Evolutionary conservation across 1,140 invertebrate species (phyloP).

Genomic region (Camponotus pennsylvanicus): DNA sequence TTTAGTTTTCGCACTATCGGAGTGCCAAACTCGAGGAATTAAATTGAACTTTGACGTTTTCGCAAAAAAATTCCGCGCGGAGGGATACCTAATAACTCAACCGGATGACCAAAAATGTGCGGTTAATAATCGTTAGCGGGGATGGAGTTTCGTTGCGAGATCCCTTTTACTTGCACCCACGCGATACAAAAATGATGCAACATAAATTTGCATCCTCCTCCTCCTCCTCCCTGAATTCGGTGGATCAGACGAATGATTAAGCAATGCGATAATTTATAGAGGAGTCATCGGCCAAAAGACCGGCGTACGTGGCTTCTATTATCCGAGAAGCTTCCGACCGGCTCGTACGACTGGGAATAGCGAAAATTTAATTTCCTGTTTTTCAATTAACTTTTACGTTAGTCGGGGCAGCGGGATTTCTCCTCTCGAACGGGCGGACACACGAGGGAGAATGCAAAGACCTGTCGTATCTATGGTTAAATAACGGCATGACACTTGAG

Average conservation of each 20-base stretch:
- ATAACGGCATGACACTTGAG: conserved; percentile 67
- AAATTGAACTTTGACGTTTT: conserved; percentile 69
- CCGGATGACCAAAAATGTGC: neutral
- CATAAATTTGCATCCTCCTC: neutral
- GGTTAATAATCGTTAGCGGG: conserved; percentile 40
- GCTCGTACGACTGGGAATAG: conserved; percentile 52
- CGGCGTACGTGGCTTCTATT: conserved; percentile 45
- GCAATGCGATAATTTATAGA: conserved; percentile 75
- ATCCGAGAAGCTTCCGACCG: conserved; percentile 58
- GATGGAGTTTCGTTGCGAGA: neutral
- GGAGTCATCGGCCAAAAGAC: conserved; percentile 50
- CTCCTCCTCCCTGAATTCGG: neutral
- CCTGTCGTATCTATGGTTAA: conserved; percentile 62
- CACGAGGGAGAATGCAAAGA: conserved; percentile 56
- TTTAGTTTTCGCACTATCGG: conserved; percentile 10
- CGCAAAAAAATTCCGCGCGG: conserved; percentile 28
- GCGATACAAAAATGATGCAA: neutral
- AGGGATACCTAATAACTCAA: conserved; percentile 56
- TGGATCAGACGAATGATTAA: conserved; percentile 72
- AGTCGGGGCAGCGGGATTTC: conserved; percentile 60
- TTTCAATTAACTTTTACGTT: conserved; percentile 79
- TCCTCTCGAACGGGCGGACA: neutral
- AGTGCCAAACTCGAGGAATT: conserved; percentile 67
- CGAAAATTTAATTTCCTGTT: conserved; percentile 81
- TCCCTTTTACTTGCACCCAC: neutral